Base-by-base conservation (phyloP, 2,888 invertebrate genomes). In the Pandemis heparana region DNA sequence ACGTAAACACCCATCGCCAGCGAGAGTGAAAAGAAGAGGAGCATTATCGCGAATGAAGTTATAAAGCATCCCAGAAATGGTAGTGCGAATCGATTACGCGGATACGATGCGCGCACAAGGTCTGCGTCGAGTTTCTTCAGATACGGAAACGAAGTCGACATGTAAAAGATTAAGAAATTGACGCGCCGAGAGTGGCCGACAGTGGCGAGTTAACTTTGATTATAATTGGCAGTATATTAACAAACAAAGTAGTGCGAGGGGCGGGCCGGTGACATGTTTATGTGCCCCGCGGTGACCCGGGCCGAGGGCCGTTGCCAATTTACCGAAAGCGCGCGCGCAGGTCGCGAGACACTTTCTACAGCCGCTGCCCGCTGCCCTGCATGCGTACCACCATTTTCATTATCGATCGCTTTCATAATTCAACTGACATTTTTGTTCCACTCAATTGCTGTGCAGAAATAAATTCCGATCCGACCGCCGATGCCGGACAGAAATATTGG, bases 381-480 rank as follows among this genome's bases (percentile, higher is more conserved):
- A 87, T 86, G 87, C 83, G 84, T 84, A 88, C 87, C 90, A 89
- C 89, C 89, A 90, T 92, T 92, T 92, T 91, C 91, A 89, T 89
- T 92, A 92, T 91, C 89, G 92, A 92, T 92, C 90, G 90, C 91
- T 90, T 91, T 91, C 89, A 94, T 92, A 92, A 92, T 91, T 90
- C 89, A 91, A 89, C 91, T 92, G 93, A 92, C 91, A 90, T 93
- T 92, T 92, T 91, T 90, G 89, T 88, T 89, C 84, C 92, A 89
- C 89, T 87, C 87, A 90, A 90, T 89, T 88, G 87, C 85, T 85
- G 84, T 82, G 82, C 79, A 77, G 77, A 80, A 83, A 84, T 85
- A 85, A 85, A 82, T 80, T 76, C 78, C 67, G 46, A 48, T 62
- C 38, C 65, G 51, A 51, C 64, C 60, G n/a, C 60, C 38, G 73